Base-by-base conservation (phyloP, 2,797 vertebrate species). In the Liasis olivaceus region DNA sequence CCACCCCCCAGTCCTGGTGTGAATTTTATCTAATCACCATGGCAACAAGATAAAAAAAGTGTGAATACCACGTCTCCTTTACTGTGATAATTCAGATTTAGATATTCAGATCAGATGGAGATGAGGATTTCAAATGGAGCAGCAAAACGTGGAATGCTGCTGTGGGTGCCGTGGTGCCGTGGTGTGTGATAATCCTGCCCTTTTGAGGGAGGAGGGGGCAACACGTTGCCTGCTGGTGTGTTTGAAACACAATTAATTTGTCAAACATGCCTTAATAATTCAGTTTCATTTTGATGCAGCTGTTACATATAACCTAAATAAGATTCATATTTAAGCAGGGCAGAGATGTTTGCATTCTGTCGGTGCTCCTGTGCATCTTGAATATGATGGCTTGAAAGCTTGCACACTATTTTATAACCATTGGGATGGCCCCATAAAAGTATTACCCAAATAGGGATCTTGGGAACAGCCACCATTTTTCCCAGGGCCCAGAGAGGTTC, bases 21-120 rank as follows among this genome's bases (percentile, higher is more conserved):
- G 98, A 99, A 99, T 99, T 99, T 99, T 98, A 99, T 99, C 98
- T 98, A 98, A 98, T 99, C 97, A 97, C 99, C 98, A 99, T 99
- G 98, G 99, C 98, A 99, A 99, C 98, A 98, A 81, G 98, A 98
- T 96, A 97, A 98, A 97, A 96, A 97, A 96, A 97, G 98, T 98
- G 98, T 98, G 98, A 93, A 86, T 60, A 54, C 86, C 97, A 97
- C 97, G 97, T 98, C 97, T 97, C 88, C 90, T 97, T 97, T 97
- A 97, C 97, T 97, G 97, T 97, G 97, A 98, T 98, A 98, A 98
- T 98, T 98, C 98, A 98, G 98, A 98, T 98, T 98, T 98, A 98
- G 98, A 98, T 98, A 98, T 98, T 98, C 98, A 98, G 98, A 98
- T 98, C 97, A 98, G 98, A 98, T 98, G 98, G 97, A 98, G 97